A percentile compares a stretch with the other conserved stretches of the same genome.
Evolutionary conservation across 2,113 vertebrate species (phyloP).

Genomic region (Numida meleagris): DNA sequence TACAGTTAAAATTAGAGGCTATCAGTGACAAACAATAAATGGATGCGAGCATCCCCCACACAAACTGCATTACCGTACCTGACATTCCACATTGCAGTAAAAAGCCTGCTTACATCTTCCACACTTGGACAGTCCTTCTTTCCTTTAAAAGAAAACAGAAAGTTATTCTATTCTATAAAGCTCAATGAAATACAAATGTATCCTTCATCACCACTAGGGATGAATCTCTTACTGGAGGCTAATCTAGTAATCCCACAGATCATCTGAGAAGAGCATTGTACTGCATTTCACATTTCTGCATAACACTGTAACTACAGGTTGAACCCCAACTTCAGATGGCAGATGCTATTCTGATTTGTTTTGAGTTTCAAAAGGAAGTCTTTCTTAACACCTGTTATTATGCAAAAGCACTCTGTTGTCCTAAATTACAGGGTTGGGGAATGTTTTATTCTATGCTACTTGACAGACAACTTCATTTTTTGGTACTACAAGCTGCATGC

Average conservation of each 20-base stretch:
- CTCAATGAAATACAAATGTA: background rate
- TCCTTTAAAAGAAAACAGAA: conserved; percentile 80
- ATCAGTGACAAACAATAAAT: background rate
- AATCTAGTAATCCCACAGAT: background rate
- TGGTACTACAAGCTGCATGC: background rate
- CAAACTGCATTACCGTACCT: conserved; percentile 79
- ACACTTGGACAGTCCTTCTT: conserved; percentile 91
- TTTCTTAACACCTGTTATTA: background rate
- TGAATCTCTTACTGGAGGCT: background rate
- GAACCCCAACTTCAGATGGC: background rate
- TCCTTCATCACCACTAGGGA: background rate
- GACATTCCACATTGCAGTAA: conserved; percentile 94
- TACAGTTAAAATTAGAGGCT: background rate
- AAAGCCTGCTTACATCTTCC: conserved; percentile 96
- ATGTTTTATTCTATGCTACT: background rate
- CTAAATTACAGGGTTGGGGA: background rate
- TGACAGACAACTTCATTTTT: background rate
- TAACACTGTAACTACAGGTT: background rate
- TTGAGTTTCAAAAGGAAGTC: background rate
- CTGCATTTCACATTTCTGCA: background rate
- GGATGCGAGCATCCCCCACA: background rate
- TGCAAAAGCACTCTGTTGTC: background rate
- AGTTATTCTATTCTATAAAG: conserved; percentile 7
- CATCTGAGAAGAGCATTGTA: background rate
- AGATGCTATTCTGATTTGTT: background rate